These are phyloP conservation scores for Anolis carolinensis DNA, from an alignment of 2,113 vertebrate species.

Conservation along the genomic window DNA sequence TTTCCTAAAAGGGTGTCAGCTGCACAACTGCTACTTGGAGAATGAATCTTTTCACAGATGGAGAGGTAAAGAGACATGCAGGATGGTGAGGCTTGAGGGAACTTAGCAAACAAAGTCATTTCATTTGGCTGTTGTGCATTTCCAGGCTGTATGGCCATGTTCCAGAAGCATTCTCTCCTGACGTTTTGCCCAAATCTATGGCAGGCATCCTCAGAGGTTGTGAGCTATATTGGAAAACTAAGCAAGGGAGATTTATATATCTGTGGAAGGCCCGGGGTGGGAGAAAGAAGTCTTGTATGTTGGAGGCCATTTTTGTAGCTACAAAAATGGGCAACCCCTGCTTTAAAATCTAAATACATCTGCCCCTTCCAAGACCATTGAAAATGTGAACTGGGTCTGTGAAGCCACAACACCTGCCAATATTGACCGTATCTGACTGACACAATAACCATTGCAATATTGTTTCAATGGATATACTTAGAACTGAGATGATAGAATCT, in stretches of 20 bases:
- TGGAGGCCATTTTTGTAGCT: too few species aligned
- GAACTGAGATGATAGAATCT: background rate
- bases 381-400: background rate
- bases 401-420: background rate
- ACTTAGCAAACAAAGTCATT: background rate
- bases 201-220: too few species aligned
- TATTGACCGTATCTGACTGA: background rate
- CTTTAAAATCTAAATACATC: too few species aligned
- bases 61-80: conserved; percentile 65
- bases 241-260: too few species aligned
- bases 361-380: background rate
- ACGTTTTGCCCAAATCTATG: too few species aligned
- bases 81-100: background rate
- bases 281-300: too few species aligned
- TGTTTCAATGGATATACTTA: background rate
- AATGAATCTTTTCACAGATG: conserved; percentile 72
- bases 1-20: conserved; percentile 78
- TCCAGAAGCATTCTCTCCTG: too few species aligned
- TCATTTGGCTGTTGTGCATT: too few species aligned
- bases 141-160: too few species aligned
- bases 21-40: conserved; percentile 71
- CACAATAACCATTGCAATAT: background rate
- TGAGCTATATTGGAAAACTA: too few species aligned
- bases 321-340: background rate
- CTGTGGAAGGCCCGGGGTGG: too few species aligned